These are phyloP conservation scores for Parauchenoglanis ngamensis DNA, from an alignment of 2,797 vertebrate genomes.

Conservation along the genomic window DNA sequence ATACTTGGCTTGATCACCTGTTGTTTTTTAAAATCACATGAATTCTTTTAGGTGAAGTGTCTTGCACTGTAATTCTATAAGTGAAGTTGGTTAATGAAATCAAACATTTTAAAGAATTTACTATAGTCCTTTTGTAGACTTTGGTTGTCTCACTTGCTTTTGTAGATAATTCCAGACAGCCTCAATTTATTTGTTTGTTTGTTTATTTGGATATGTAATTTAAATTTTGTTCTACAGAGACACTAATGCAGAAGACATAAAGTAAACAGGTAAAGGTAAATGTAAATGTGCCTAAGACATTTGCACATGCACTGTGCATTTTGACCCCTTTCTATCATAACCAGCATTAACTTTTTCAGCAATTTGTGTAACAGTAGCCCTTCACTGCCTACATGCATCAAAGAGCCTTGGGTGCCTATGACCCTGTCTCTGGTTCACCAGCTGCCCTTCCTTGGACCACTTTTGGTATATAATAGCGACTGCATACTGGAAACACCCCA, in stretches of 20 bases:
- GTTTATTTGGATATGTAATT: not conserved
- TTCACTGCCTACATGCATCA: too few relatives aligned
- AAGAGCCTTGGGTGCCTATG: too few relatives aligned
- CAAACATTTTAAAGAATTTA: not conserved
- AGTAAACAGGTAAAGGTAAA: not conserved
- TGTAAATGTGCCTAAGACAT: not conserved
- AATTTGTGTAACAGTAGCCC: too few relatives aligned
- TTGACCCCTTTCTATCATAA: too few relatives aligned
- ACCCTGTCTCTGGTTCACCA: too few relatives aligned
- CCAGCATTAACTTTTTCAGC: too few relatives aligned
- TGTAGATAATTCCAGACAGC: not conserved
- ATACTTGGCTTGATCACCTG: not conserved
- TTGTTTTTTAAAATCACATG: not conserved
- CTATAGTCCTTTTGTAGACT: not conserved
- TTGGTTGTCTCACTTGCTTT: not conserved
- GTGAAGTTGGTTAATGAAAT: not conserved
- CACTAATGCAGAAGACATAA: not conserved
- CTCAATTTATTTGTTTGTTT: not conserved
- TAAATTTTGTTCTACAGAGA: not conserved
- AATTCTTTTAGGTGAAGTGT: not conserved
- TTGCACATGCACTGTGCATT: not conserved
- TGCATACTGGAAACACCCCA: too few relatives aligned
- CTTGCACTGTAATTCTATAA: not conserved
- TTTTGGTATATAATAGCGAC: too few relatives aligned
- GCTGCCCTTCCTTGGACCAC: too few relatives aligned